Conservation (phyloP, 2,797 vertebrate species). For the Sebastes miniatus region DNA sequence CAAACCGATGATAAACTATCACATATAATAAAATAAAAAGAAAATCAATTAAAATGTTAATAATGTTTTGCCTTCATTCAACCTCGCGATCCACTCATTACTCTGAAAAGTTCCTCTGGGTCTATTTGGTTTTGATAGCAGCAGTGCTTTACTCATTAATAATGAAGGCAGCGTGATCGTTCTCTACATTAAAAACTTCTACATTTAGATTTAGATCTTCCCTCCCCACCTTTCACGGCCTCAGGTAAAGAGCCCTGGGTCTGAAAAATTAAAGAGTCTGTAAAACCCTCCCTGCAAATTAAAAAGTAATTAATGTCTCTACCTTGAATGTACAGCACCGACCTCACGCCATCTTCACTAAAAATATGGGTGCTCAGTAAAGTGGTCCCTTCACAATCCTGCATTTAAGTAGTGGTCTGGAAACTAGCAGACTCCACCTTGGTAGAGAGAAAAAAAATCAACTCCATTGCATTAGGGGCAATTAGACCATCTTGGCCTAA, state of each 20-base stretch:
- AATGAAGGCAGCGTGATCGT: slow-evolving; percentile 55
- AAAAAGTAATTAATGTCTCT: slow-evolving; percentile 83
- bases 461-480: slow-evolving; percentile 81
- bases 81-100: background rate
- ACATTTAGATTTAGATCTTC: slow-evolving; percentile 65
- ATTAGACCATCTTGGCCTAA: slow-evolving; percentile 82
- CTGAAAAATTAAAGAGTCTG: slow-evolving; percentile 74
- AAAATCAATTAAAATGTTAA: background rate
- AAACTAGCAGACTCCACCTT: slow-evolving; percentile 51
- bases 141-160: slow-evolving; percentile 60
- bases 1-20: background rate
- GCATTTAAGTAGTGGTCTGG: slow-evolving; percentile 45
- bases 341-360: slow-evolving; percentile 15
- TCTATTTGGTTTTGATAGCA: slow-evolving; percentile 63
- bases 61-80: background rate
- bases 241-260: slow-evolving; percentile 71
- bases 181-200: slow-evolving; percentile 71
- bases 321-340: slow-evolving; percentile 63
- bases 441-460: slow-evolving; percentile 56
- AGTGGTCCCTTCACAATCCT: slow-evolving; percentile 54
- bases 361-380: slow-evolving; percentile 56
- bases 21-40: background rate
- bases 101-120: slow-evolving; percentile 49
- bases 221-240: slow-evolving; percentile 34
- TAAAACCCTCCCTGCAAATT: slow-evolving; percentile 75